A percentile compares a stretch with the other conserved stretches of the same genome.
These are phyloP conservation scores for Tangara arthus DNA, from an alignment of 2,797 vertebrate genomes.

Conservation along the genomic window DNA sequence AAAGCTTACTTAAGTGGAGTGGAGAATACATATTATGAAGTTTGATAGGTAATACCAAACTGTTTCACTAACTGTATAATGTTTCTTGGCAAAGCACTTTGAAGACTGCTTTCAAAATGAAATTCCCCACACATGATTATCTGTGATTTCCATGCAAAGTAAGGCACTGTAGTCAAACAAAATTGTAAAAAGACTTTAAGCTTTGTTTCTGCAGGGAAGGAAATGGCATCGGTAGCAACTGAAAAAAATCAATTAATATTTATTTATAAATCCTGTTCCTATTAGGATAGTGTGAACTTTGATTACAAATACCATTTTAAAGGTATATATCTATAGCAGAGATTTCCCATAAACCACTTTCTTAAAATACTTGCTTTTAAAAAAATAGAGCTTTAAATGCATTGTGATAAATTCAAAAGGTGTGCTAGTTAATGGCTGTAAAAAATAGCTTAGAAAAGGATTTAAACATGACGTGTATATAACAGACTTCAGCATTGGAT, in stretches of 20 bases:
- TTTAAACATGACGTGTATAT: background rate
- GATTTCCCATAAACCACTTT: background rate
- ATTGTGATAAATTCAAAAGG: background rate
- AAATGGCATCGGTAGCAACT: background rate
- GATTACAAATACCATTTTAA: background rate
- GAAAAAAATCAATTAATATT: background rate
- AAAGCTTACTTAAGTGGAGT: background rate
- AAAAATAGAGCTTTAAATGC: background rate
- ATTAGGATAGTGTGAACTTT: background rate
- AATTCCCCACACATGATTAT: background rate
- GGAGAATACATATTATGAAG: background rate
- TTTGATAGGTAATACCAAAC: background rate
- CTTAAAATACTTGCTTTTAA: background rate
- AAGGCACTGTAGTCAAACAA: background rate
- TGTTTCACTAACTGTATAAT: background rate
- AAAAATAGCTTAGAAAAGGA: background rate
- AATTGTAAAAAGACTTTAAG: background rate
- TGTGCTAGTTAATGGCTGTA: background rate
- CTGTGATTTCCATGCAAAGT: background rate
- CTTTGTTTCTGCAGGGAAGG: background rate
- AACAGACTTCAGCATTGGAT: background rate
- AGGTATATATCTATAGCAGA: background rate
- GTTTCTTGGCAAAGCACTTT: background rate
- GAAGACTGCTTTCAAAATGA: conserved; percentile 18
- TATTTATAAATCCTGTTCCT: background rate